phyloP scores from a whole-genome alignment of 2,888 invertebrate genomes.

The Caenorhabditis sp. region DNA sequence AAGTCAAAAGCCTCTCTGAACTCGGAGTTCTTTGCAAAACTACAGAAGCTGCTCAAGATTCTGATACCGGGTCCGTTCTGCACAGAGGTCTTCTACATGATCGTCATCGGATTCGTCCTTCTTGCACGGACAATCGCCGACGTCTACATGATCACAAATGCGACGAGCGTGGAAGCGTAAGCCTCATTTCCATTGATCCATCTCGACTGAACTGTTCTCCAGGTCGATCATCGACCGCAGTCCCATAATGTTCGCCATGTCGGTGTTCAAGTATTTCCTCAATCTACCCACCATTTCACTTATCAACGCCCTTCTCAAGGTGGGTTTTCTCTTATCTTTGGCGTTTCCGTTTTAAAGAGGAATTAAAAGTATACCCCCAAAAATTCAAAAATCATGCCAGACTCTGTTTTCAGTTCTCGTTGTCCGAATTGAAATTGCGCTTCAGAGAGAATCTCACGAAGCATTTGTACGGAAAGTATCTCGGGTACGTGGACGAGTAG shows the following conservation, averaged over 20 bases:
- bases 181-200: background rate
- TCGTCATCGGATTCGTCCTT: slow-evolving; percentile 85
- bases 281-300: slow-evolving; percentile 93
- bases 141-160: slow-evolving; percentile 96
- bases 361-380: slow-evolving; percentile 10
- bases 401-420: slow-evolving; percentile 85
- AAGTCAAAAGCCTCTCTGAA: slow-evolving; percentile 42
- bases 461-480: slow-evolving; percentile 91
- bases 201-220: slow-evolving; percentile 58
- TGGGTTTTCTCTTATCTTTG: slow-evolving; percentile 67
- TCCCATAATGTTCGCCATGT: slow-evolving; percentile 85
- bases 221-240: slow-evolving; percentile 94
- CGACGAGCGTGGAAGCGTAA: slow-evolving; percentile 92
- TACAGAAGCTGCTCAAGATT: slow-evolving; percentile 38
- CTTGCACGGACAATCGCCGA: slow-evolving; percentile 93
- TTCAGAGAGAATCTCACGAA: slow-evolving; percentile 91
- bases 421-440: slow-evolving; percentile 92
- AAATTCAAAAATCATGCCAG: background rate
- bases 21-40: slow-evolving; percentile 46
- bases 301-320: slow-evolving; percentile 92
- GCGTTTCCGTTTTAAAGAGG: too few species aligned
- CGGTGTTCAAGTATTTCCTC: slow-evolving; percentile 87
- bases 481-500: slow-evolving; percentile 88
- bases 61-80: slow-evolving; percentile 60
- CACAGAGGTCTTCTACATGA: slow-evolving; percentile 75